These are phyloP conservation scores for Bellardia pandia DNA, from an alignment of 2,888 invertebrate species.

Conservation along the genomic window DNA sequence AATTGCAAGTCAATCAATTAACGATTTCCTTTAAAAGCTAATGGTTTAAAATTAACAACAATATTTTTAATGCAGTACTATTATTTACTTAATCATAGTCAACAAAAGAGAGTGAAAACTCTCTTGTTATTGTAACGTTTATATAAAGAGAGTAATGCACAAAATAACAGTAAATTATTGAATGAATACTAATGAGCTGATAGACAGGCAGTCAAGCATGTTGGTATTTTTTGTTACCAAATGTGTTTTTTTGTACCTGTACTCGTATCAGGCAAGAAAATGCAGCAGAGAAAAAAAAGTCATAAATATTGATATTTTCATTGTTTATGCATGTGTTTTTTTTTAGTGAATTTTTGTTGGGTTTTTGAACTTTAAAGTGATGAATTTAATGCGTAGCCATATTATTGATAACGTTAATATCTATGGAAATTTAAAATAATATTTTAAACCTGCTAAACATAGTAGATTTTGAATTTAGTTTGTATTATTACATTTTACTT, in stretches of 20 bases:
- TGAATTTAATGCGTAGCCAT: not conserved
- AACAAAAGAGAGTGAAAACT: slow-evolving; percentile 7
- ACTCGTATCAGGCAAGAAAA: not conserved
- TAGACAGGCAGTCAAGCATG: slow-evolving; percentile 2
- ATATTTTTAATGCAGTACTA: too few relatives aligned
- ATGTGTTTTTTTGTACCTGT: slow-evolving; percentile 1
- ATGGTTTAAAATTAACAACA: too few relatives aligned
- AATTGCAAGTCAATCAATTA: too few relatives aligned
- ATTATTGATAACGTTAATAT: not conserved
- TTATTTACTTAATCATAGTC: too few relatives aligned
- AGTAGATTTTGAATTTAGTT: too few relatives aligned
- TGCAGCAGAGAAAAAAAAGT: slow-evolving; percentile 4
- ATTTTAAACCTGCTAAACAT: too few relatives aligned
- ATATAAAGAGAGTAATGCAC: not conserved
- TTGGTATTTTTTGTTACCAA: not conserved
- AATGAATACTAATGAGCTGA: slow-evolving; percentile 65
- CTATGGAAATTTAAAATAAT: not conserved
- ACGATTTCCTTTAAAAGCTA: too few relatives aligned
- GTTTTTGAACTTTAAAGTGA: slow-evolving; percentile 41
- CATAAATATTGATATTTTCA: slow-evolving; percentile 33
- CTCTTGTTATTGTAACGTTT: not conserved
- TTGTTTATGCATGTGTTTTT: slow-evolving; percentile 31
- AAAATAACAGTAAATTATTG: slow-evolving; percentile 62
- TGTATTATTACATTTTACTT: too few relatives aligned
- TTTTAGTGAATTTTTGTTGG: slow-evolving; percentile 42